A percentile compares a stretch with the other conserved stretches of the same genome.
Evolutionary conservation across 2,888 invertebrate genomes (phyloP).

Genomic region (Dascillus cervinus): DNA sequence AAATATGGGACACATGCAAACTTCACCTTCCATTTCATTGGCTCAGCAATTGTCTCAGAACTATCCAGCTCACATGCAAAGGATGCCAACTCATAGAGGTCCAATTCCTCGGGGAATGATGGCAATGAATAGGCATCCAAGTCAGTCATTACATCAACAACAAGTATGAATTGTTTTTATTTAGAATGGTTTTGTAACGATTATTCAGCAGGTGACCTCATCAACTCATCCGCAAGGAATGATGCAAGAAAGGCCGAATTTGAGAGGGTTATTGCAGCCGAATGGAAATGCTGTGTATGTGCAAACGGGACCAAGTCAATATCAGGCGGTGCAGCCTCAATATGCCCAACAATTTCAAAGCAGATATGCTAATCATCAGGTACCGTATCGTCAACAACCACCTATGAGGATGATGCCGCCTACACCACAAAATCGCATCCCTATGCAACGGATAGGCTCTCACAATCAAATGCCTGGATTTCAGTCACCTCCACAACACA

Average conservation of each 20-base stretch:
- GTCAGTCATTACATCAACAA: slow-evolving; percentile 16
- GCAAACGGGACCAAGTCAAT: slow-evolving; percentile 40
- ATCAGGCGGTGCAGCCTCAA: slow-evolving; percentile 40
- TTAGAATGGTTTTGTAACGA: too few species aligned
- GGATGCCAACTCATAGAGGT: slow-evolving; percentile 15
- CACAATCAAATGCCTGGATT: slow-evolving; percentile 2
- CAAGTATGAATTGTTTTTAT: slow-evolving; percentile 9
- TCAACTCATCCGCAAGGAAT: slow-evolving; percentile 54
- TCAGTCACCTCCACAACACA: slow-evolving; percentile 34
- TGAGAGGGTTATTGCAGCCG: slow-evolving; percentile 40
- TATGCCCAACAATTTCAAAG: slow-evolving; percentile 38
- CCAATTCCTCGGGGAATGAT: slow-evolving; percentile 12
- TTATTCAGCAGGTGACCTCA: slow-evolving; percentile 45
- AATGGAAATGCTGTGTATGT: slow-evolving; percentile 37
- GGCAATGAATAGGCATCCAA: slow-evolving; percentile 12
- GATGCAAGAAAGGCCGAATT: slow-evolving; percentile 36
- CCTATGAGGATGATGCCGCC: slow-evolving; percentile 12
- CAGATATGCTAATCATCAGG: slow-evolving; percentile 26
- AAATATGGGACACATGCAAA: slow-evolving; percentile 16
- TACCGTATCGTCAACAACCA: slow-evolving; percentile 23
- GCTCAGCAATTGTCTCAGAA: slow-evolving; percentile 20
- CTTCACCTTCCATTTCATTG: slow-evolving; percentile 21
- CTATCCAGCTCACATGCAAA: slow-evolving; percentile 9
- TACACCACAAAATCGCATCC: slow-evolving; percentile 11
- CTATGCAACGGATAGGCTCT: slow-evolving; percentile 4